A percentile compares a stretch with the other conserved stretches of the same genome.
phyloP scores from a whole-genome alignment of 2,797 vertebrate genomes.

The Squalus acanthias region DNA sequence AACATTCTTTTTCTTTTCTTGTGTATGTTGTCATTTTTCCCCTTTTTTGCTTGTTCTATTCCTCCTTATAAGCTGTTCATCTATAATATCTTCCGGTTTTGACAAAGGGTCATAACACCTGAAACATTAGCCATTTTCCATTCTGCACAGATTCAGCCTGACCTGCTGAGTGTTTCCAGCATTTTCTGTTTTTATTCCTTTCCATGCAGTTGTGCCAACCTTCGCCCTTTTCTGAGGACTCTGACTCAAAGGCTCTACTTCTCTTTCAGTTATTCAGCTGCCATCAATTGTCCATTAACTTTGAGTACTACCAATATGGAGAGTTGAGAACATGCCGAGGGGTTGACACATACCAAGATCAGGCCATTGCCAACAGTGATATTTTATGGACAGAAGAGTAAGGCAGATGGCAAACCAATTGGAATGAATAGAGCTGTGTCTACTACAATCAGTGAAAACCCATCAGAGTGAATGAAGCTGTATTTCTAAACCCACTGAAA shows the following conservation, averaged over 20 bases:
- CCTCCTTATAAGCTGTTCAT: not conserved
- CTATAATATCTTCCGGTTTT: not conserved
- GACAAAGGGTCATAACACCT: not conserved
- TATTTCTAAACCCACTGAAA: not conserved
- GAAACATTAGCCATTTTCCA: not conserved
- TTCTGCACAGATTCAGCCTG: not conserved
- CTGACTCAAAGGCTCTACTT: not conserved
- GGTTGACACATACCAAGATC: not conserved
- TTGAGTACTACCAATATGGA: not conserved
- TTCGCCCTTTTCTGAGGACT: not conserved
- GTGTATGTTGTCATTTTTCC: not conserved
- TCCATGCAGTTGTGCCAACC: not conserved
- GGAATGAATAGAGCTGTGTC: not conserved
- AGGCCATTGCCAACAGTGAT: constrained; percentile 5
- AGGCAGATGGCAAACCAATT: not conserved
- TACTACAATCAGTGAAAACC: not conserved
- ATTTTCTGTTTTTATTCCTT: not conserved
- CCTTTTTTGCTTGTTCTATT: not conserved
- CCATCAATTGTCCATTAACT: not conserved
- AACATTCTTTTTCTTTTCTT: not conserved
- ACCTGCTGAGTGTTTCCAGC: not conserved
- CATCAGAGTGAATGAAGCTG: constrained; percentile 18
- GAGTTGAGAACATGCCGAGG: not conserved
- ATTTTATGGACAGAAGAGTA: not conserved
- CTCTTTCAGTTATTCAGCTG: not conserved